Base-by-base conservation (phyloP, 1,140 invertebrate genomes). In the Vollenhovia emeryi region DNA sequence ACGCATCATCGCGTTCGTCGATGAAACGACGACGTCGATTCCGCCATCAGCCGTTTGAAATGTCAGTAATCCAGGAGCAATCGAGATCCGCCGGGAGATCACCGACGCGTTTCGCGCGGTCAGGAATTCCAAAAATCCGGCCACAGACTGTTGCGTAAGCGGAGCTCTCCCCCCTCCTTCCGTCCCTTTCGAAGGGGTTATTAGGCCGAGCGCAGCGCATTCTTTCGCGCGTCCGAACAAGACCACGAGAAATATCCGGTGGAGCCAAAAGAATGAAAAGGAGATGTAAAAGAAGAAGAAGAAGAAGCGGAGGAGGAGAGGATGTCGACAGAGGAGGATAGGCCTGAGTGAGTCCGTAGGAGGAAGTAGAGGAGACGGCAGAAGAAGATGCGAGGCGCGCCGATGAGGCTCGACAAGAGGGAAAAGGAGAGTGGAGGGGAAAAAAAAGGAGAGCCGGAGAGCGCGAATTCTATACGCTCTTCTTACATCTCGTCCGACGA, bases 61-160 rank as follows among this genome's bases (percentile, higher is more conserved):
- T 82, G 66, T 82, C 50, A 71, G 78, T 82, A 82, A 82, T 82
- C n/a, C 66, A 82, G 66, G 13, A 82, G 66, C 66, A 80, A 80
- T 80, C 78, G 64, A 55, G 64, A 80, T 43, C 9, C 64, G 18
- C 11, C 48, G 78, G 64, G 78, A 82, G 62, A 80, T 7, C 24
- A 82, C n/a, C 62, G 57, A 9, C 15, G 64, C 24, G 66, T 69
- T 85, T 74, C 79, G 87, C 79, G 68, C 73, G 87, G 62, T 50
- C 27, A 91, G 89, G 92, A 90, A 92, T 92, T 80, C 83, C 75
- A 93, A 93, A 93, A 92, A 93, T 92, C 88, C 88, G 88, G 36
- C 59, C 90, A 87, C 68, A 86, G 55, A 55, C 85, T 90, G 92
- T 93, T 93, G 92, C 93, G 87, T 93, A 93, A 93, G 90, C 87